Percentiles rank a stretch among this genome's conserved stretches.
phyloP scores from a whole-genome alignment of 2,888 invertebrate genomes.

The Troilus luridus region DNA sequence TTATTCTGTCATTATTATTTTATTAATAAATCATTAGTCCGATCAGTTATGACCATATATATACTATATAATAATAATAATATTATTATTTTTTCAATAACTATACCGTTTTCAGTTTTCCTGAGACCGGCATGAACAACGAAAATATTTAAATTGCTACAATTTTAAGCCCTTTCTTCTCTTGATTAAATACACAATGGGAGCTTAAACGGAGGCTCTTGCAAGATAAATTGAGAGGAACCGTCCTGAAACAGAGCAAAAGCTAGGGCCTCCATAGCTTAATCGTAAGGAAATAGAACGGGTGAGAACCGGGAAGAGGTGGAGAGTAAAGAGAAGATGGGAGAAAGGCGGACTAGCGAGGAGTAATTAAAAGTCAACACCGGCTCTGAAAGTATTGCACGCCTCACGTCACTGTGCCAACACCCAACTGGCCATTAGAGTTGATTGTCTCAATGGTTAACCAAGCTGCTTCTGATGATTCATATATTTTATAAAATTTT shows the following conservation, averaged over 20 bases:
- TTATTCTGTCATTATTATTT: too few species aligned
- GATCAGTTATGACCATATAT: too few species aligned
- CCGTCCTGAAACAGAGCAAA: neutral
- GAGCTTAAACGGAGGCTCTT: neutral
- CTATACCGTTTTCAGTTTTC: neutral
- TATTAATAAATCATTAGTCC: too few species aligned
- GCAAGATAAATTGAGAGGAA: neutral
- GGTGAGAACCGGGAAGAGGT: neutral
- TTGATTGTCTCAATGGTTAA: neutral
- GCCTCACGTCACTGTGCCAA: neutral
- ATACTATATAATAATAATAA: too few species aligned
- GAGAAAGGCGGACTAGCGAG: neutral
- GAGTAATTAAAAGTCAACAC: slow-evolving; percentile 29
- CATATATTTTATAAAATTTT: too few species aligned
- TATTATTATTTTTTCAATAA: too few species aligned
- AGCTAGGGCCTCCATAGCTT: neutral
- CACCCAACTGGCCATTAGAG: neutral
- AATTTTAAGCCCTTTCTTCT: neutral
- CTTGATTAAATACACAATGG: slow-evolving; percentile 34
- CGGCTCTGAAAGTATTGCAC: neutral
- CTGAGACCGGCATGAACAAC: neutral
- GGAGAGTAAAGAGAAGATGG: neutral
- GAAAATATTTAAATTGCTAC: slow-evolving; percentile 13
- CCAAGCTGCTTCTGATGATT: neutral
- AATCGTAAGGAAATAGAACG: neutral